Conservation (phyloP, 2,888 invertebrate species). For the Phragmatobia fuliginosa region DNA sequence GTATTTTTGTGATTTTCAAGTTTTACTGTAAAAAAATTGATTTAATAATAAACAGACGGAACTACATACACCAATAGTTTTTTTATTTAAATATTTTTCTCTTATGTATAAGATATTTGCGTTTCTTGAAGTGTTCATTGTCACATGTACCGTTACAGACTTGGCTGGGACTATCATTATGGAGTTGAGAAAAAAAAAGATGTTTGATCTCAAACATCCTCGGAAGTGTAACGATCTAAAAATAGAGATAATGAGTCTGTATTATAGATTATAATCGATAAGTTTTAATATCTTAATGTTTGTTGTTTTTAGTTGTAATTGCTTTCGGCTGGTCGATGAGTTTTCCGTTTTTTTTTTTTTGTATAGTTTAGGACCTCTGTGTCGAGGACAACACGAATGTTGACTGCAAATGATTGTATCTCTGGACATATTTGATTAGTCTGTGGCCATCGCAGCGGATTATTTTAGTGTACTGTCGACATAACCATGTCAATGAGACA, state of each 20-base stretch:
- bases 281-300: constrained; percentile 63
- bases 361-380: constrained; percentile 43
- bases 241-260: constrained; percentile 71
- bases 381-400: constrained; percentile 33
- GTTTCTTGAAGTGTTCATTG: not conserved
- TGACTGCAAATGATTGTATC: constrained; percentile 38
- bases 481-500: constrained; percentile 33
- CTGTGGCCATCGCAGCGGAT: constrained; percentile 53
- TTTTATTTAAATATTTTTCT: not conserved
- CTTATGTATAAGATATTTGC: not conserved
- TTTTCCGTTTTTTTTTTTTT: constrained; percentile 43
- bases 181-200: constrained; percentile 10
- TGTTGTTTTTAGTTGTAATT: constrained; percentile 76
- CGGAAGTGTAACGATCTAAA: constrained; percentile 40
- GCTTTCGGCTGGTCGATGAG: constrained; percentile 59
- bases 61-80: not conserved
- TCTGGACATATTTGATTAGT: constrained; percentile 39
- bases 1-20: not conserved
- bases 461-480: constrained; percentile 49
- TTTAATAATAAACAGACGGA: not conserved
- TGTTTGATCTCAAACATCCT: constrained; percentile 20
- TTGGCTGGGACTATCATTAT: constrained; percentile 5
- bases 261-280: constrained; percentile 72
- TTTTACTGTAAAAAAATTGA: not conserved
- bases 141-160: not conserved